Conservation (phyloP, 2,797 vertebrate genomes). For the Sebastes oblongus region DNA sequence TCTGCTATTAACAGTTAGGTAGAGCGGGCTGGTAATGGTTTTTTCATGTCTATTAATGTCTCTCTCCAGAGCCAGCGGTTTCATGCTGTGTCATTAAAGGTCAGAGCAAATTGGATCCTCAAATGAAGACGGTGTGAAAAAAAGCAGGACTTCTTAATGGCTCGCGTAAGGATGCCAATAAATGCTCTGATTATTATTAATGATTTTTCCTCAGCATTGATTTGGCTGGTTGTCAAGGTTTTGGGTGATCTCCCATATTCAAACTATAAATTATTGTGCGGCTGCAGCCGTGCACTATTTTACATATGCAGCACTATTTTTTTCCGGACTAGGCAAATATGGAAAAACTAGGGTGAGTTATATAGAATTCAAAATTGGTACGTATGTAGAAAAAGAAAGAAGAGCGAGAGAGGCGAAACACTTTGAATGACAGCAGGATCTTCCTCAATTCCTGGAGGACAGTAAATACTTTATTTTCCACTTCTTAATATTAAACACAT, state of each 20-base stretch:
- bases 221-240: conserved; percentile 58
- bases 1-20: conserved; percentile 64
- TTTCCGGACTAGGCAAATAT: not conserved
- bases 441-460: conserved; percentile 47
- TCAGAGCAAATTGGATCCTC: conserved; percentile 76
- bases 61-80: conserved; percentile 71
- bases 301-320: not conserved
- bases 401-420: not conserved
- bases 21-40: conserved; percentile 64
- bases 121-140: conserved; percentile 69
- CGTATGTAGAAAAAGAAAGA: not conserved
- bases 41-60: conserved; percentile 77
- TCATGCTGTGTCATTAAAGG: conserved; percentile 80
- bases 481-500: conserved; percentile 51
- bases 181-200: conserved; percentile 83
- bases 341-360: not conserved
- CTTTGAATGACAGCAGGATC: conserved; percentile 31
- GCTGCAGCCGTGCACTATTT: conserved; percentile 2
- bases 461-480: conserved; percentile 54
- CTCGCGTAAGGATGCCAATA: conserved; percentile 75
- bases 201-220: conserved; percentile 76
- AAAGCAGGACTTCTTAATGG: conserved; percentile 70
- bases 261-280: conserved; percentile 27
- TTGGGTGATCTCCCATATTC: conserved; percentile 42
- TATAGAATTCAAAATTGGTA: not conserved